These are phyloP conservation scores for Setophaga kirtlandii DNA, from an alignment of 2,113 vertebrate species.

Conservation along the genomic window DNA sequence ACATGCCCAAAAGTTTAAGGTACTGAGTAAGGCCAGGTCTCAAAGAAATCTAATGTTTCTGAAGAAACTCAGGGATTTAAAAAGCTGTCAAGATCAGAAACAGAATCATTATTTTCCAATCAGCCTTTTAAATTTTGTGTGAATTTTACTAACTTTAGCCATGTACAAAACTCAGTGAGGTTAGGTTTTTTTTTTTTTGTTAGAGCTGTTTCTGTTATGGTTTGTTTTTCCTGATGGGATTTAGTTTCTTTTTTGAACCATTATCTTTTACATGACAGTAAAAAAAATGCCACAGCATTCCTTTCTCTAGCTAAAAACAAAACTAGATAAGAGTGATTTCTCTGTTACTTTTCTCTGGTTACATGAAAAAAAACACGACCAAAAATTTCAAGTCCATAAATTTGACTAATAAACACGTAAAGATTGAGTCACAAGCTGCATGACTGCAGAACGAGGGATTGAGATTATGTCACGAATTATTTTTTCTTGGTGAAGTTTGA, in stretches of 20 bases:
- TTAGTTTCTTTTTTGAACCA: background rate
- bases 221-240: background rate
- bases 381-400: background rate
- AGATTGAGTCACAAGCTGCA: background rate
- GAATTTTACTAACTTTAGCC: background rate
- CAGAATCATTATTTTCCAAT: background rate
- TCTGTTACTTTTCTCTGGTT: background rate
- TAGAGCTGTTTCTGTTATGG: background rate
- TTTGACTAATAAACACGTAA: background rate
- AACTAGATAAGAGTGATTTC: background rate
- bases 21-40: background rate
- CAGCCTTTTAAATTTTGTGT: background rate
- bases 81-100: background rate
- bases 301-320: background rate
- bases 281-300: background rate
- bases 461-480: background rate
- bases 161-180: fast-evolving
- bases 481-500: background rate
- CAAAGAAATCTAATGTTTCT: background rate
- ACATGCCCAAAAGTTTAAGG: background rate
- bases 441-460: background rate
- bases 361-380: background rate
- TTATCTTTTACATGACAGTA: background rate
- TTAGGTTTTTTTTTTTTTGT: background rate
- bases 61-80: background rate